Percentiles rank a stretch among this genome's conserved stretches.
These are phyloP conservation scores for Nemoura dubitans DNA, from an alignment of 2,888 invertebrate species.

Conservation along the genomic window DNA sequence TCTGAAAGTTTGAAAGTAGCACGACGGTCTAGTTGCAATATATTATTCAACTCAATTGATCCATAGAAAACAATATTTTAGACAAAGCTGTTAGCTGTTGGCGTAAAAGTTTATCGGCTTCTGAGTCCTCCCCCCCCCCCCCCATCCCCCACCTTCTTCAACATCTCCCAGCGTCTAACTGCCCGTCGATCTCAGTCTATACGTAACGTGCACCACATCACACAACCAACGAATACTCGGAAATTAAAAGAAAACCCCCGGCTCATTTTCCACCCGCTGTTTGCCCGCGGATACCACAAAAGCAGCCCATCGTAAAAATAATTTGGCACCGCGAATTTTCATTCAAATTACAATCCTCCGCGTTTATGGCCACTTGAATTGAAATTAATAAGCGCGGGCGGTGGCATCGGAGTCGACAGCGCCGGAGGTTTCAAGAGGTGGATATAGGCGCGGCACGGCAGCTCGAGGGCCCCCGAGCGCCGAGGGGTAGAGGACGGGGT, in stretches of 20 bases:
- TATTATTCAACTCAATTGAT: conserved; percentile 31
- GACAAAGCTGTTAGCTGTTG: conserved; percentile 9
- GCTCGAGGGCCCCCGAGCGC: not conserved
- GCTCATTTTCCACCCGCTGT: not conserved
- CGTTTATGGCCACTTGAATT: not conserved
- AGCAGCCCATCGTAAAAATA: not conserved
- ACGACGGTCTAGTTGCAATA: conserved; percentile 19
- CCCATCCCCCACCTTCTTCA: not conserved
- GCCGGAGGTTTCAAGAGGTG: not conserved
- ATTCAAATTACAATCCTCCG: conserved; percentile 2
- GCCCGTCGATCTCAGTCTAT: not conserved
- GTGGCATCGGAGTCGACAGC: not conserved
- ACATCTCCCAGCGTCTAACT: not conserved
- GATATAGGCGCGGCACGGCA: no score
- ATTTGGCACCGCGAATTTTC: not conserved
- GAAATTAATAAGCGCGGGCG: not conserved
- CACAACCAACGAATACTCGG: not conserved
- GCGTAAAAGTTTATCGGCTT: not conserved
- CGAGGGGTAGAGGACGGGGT: not conserved
- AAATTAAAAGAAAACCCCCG: not conserved
- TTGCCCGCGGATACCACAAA: not conserved
- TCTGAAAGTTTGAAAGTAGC: conserved; percentile 15
- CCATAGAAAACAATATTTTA: conserved; percentile 20
- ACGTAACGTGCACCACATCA: not conserved
- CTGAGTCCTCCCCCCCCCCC: no score